Evolutionary conservation across 1,140 invertebrate species (phyloP), one percentile per base, ranked within the genome.

Genomic region (Nixonia krombeini): DNA sequence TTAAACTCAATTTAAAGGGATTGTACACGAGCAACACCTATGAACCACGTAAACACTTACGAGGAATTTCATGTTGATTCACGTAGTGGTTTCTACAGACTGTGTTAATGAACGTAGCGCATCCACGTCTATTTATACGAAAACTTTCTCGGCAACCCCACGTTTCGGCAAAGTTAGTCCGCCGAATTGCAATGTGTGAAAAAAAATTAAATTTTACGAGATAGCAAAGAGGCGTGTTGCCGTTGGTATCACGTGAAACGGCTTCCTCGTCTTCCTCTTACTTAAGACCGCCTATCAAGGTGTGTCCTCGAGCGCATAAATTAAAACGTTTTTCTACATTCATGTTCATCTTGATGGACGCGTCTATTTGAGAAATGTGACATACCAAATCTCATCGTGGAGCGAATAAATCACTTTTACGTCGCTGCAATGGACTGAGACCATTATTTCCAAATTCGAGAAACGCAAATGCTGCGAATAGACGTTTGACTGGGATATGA

Each of bases 41-140:
- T 21, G 21, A 21, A 21, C 6, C 21, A 21, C 21, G 12, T 12
- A 41, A 59, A 53, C 64, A 76, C 74, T 78, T 64, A 78, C 76
- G 29, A 76, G 17, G 70, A 76, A 78, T 76, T 74, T 78, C 76
- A 78, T 78, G 70, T 78, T 78, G 72, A 74, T 64, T 64, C 65
- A 73, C 50, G 70, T 52, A 73, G 59, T 70, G 70, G 58, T 56
- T 73, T 75, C 57, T 38, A 64, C 67, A 63, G 61, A 74, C 69
- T 74, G 73, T 73, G 73, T 51, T 70, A 42, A 67, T 67, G 50
- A 59, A 53, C 40, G 38, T 31, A 40, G 33, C 55, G 52, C 51
- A 72, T 62, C 59, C 50, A 52, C 21, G 49, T 50, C 61, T 74
- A 70, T 78, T 72, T 78, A 78, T 75, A 76, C 66, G 40, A 16